phyloP scores from a whole-genome alignment of 2,113 vertebrate species.

The Cyprinodon brontotheroides region DNA sequence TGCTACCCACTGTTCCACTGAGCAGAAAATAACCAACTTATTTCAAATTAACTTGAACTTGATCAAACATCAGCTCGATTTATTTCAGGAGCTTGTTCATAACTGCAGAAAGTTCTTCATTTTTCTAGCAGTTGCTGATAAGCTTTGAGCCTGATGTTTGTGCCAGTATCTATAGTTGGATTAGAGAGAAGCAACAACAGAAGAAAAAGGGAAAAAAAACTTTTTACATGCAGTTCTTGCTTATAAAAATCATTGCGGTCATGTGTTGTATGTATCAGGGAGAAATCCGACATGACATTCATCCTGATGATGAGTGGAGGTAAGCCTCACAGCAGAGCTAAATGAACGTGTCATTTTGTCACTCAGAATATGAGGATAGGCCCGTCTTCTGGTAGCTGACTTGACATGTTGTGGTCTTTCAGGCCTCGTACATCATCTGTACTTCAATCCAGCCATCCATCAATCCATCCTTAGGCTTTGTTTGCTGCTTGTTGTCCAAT shows the following conservation, averaged over 20 bases:
- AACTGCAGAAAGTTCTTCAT: too few species aligned
- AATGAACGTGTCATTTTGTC: conserved; percentile 9
- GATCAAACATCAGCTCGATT: too few species aligned
- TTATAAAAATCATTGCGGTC: not conserved
- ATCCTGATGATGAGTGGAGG: not conserved
- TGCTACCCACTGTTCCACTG: too few species aligned
- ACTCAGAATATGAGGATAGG: not conserved
- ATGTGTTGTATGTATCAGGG: too few species aligned
- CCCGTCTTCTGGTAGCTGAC: conserved; percentile 22
- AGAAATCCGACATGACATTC: not conserved
- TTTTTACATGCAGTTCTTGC: not conserved
- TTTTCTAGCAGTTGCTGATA: too few species aligned
- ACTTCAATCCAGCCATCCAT: conserved; percentile 8
- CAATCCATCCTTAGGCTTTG: conserved; percentile 35
- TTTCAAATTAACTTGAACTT: too few species aligned
- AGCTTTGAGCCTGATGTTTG: not conserved
- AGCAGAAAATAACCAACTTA: not conserved
- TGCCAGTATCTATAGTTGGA: not conserved
- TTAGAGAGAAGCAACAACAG: too few species aligned
- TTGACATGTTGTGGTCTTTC: conserved; percentile 22
- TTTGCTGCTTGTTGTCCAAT: conserved; percentile 46
- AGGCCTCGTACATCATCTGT: conserved; percentile 26
- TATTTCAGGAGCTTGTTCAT: too few species aligned
- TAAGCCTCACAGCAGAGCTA: not conserved
- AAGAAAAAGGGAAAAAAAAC: too few species aligned